Evolutionary conservation across 2,797 vertebrate genomes (phyloP).

Genomic region (Mus minutoides): DNA sequence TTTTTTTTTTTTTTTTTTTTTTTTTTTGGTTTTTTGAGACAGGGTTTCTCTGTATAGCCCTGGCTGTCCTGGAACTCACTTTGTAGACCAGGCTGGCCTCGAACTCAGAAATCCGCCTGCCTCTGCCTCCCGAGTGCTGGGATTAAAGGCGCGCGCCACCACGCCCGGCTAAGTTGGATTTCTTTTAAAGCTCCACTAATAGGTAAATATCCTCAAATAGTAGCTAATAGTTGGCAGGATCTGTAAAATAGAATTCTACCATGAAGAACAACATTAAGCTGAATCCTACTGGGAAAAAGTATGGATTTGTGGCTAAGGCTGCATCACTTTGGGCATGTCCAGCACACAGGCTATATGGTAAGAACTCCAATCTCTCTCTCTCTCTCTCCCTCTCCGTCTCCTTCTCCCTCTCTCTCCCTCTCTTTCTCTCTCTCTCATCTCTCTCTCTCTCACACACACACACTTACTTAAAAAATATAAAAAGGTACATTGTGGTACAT

Average conservation of each 20-base stretch:
- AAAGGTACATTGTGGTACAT: not conserved
- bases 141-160: no score
- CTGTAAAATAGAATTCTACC: not conserved
- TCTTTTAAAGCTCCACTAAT: not conserved
- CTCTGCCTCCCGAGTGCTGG: no score
- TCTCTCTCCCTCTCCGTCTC: not conserved
- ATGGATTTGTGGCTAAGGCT: not conserved
- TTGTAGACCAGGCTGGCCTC: no score
- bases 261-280: not conserved
- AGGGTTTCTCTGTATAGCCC: no score
- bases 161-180: slow-evolving; percentile 33
- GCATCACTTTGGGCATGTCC: not conserved
- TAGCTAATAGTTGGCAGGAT: not conserved
- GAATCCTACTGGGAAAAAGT: not conserved
- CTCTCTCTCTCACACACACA: not conserved
- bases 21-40: no score
- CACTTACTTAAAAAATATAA: not conserved
- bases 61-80: no score
- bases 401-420: not conserved
- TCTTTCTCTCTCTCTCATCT: not conserved
- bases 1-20: no score
- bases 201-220: not conserved
- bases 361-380: not conserved
- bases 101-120: no score
- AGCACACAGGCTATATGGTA: not conserved